Percentiles rank a stretch among this genome's conserved stretches.
Conservation (phyloP, 2,888 invertebrate species). For the Zygaena filipendulae region DNA sequence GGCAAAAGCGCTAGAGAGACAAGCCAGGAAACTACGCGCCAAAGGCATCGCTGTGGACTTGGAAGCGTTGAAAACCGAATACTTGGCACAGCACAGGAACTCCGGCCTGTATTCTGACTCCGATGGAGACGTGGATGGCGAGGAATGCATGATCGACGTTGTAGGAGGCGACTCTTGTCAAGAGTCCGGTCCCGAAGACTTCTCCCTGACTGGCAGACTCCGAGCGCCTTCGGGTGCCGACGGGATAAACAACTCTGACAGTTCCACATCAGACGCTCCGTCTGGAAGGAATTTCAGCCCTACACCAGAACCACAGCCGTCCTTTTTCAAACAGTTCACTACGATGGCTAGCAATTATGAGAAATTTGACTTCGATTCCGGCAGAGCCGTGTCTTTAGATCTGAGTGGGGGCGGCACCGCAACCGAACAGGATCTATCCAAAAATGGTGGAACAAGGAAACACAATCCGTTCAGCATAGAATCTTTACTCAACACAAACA, state of each 20-base stretch:
- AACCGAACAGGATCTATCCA: slow-evolving; percentile 56
- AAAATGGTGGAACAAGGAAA: slow-evolving; percentile 70
- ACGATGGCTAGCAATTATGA: slow-evolving; percentile 46
- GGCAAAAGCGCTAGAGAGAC: slow-evolving; percentile 90
- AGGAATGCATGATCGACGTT: slow-evolving; percentile 84
- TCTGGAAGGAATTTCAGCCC: slow-evolving; percentile 57
- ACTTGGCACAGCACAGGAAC: slow-evolving; percentile 81
- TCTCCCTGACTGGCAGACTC: slow-evolving; percentile 68
- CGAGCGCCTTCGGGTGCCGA: slow-evolving; percentile 69
- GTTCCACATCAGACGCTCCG: slow-evolving; percentile 59
- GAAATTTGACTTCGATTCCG: slow-evolving; percentile 61
- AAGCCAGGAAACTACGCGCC: slow-evolving; percentile 90
- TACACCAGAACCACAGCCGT: slow-evolving; percentile 52
- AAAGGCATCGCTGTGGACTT: slow-evolving; percentile 92
- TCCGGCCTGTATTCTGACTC: slow-evolving; percentile 71
- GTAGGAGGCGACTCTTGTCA: slow-evolving; percentile 85
- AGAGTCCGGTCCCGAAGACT: slow-evolving; percentile 73
- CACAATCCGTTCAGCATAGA: slow-evolving; percentile 93
- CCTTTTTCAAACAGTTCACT: slow-evolving; percentile 54
- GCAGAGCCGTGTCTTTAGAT: slow-evolving; percentile 61
- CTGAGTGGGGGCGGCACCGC: slow-evolving; percentile 47
- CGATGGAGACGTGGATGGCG: slow-evolving; percentile 70
- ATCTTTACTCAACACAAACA: slow-evolving; percentile 82
- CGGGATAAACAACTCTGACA: slow-evolving; percentile 70
- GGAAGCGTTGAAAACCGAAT: slow-evolving; percentile 85